Base-by-base conservation (phyloP, 2,888 invertebrate genomes). In the Electrophaes corylata region DNA sequence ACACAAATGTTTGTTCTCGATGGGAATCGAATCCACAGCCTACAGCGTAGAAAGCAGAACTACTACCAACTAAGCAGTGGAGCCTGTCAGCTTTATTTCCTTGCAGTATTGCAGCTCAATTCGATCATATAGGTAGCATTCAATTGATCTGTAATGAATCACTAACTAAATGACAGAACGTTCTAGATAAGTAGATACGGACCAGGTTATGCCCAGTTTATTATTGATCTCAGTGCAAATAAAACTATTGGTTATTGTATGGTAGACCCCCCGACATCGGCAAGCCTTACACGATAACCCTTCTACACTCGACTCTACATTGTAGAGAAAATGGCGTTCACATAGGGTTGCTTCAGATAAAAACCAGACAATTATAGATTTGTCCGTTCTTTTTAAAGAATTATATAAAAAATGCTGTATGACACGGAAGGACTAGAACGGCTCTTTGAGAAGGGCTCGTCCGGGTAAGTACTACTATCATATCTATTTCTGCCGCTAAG, bases 271-370 rank as follows among this genome's bases (percentile, higher is more conserved):
- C 16, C 39, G 10, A 45, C 39, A 53, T 46, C 19, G 41, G 47
- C 29, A 29, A 33, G 39, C 44, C 52, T 31, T 48, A 58, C 57
- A 48, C 52, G 52, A 52, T 58, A 53, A 48, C 52, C 48, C 53
- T 58, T 58, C 48, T 44, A 58, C 48, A 46, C 51, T 57, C 33
- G n/a, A 56, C 43, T 57, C 52, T 48, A 53, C 52, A 58, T 48
- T 53, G 48, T 53, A 43, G 26, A 31, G 52, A 16, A 47, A 52
- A 52, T 52, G 35, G 45, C 37, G 41, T 31, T 19, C 12, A 18
- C 10, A 29, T 44, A 31, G 40, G 35, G 47, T 16, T 29, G 40
- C 5, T 6, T 18, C 11, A 10, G 8, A 16, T 18, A 14, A 20
- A 14, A 41, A 26, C 35, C 48, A 14, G 48, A 11, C n/a, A 14